Evolutionary conservation across 2,797 vertebrate genomes (phyloP), one percentile per base, ranked within the genome.

Genomic region (Toxotes lorentzi): DNA sequence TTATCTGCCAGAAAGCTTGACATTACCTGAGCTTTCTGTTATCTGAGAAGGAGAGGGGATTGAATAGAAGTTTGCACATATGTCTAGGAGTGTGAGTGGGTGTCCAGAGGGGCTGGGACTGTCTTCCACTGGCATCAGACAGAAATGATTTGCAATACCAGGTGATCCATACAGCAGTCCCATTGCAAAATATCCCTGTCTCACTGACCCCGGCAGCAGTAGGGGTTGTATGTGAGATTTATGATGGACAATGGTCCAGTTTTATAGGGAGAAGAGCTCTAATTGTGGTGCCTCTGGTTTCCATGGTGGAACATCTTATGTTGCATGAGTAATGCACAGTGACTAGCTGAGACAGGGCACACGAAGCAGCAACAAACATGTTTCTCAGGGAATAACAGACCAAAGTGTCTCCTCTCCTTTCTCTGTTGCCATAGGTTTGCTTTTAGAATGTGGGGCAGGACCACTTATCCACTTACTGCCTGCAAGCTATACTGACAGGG

Each of bases 231-330:
- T 48, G 30, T 68, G 40, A 77, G 73, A 86, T 92, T 89, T 89
- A 89, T 86, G 64, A 63, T 51, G 63, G 70, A n/a, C 81, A 89
- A 88, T 90, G 77, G 82, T 83, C 70, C 54, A 9, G 62, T 87
- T 92, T 92, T 82, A 92, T 70, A 81, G 73, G 63, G 50, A 84
- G 27, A 35, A 11, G 27, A 54, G 24, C n/a, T 56, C 10, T 74
- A 75, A 84, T 84, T 66, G 54, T 43, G 74, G 61, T 60, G 78
- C 70, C 74, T 79, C 78, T 69, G 67, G 82, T 90, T 88, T 88
- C 91, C 86, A 88, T 70, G 85, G 86, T n/a, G 43, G 62, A 73
- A 73, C 77, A 78, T 70, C 57, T 58, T 38, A 78, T 72, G 82
- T 40, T 17, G 48, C 57, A 81, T 61, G 76, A 85, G 43, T 83